A percentile compares a stretch with the other conserved stretches of the same genome.
phyloP scores from a whole-genome alignment of 2,113 vertebrate species.

The Peromyscus polionotus region DNA sequence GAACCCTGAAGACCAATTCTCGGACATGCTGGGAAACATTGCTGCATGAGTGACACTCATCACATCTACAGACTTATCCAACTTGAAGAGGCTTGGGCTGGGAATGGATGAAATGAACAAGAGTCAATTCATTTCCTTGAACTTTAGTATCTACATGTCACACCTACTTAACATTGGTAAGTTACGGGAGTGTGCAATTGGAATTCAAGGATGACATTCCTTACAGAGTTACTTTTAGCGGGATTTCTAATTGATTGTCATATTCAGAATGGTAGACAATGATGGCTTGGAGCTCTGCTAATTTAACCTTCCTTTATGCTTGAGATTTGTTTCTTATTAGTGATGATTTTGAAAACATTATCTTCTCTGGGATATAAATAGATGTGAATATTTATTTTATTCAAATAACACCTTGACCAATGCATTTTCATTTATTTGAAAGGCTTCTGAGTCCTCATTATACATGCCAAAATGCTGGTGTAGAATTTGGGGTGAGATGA shows the following conservation, averaged over 20 bases:
- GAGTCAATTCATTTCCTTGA: not conserved
- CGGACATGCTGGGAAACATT: not conserved
- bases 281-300: not conserved
- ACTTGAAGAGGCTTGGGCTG: not conserved
- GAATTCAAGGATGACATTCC: not conserved
- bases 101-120: not conserved
- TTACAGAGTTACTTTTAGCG: not conserved
- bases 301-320: not conserved
- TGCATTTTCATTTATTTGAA: slow-evolving; percentile 38
- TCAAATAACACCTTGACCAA: slow-evolving; percentile 36
- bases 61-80: not conserved
- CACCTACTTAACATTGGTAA: not conserved
- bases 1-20: slow-evolving; percentile 4
- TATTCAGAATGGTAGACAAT: not conserved
- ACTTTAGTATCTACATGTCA: not conserved
- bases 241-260: slow-evolving; percentile 8
- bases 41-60: not conserved
- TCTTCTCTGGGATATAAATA: slow-evolving; percentile 19
- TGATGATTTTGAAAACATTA: slow-evolving; percentile 2
- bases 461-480: not conserved
- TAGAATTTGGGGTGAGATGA: not conserved
- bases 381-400: slow-evolving; percentile 9
- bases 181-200: not conserved
- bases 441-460: not conserved
- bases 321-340: not conserved